These are phyloP conservation scores for Solea senegalensis DNA, from an alignment of 2,113 vertebrate species.

Conservation along the genomic window DNA sequence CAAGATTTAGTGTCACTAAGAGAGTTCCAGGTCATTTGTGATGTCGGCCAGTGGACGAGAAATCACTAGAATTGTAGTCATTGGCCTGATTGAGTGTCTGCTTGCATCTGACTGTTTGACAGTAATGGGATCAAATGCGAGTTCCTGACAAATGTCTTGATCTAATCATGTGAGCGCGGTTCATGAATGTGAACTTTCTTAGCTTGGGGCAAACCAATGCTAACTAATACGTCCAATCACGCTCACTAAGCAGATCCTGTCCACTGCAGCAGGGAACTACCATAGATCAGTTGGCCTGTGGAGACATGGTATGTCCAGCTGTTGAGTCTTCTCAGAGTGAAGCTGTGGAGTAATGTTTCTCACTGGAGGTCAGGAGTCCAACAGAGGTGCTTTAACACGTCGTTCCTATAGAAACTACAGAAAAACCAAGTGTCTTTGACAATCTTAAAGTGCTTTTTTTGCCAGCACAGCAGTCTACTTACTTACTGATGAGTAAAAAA, in stretches of 20 bases:
- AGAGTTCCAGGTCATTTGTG: too few species aligned
- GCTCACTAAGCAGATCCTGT: not conserved
- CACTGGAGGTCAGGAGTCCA: not conserved
- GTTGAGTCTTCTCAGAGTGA: conserved; percentile 42
- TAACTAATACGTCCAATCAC: not conserved
- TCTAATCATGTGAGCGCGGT: conserved; percentile 20
- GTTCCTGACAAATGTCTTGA: conserved; percentile 12
- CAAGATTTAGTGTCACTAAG: too few species aligned
- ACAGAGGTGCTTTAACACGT: not conserved
- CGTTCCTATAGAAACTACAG: not conserved
- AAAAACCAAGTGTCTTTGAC: too few species aligned
- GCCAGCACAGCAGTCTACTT: too few species aligned
- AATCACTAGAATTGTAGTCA: too few species aligned
- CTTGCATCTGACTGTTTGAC: conserved; percentile 4
- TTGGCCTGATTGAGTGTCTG: too few species aligned
- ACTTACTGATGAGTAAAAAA: conserved; percentile 23
- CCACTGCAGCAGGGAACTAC: not conserved
- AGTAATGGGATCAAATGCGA: conserved; percentile 35
- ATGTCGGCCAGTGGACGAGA: too few species aligned
- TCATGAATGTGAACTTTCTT: not conserved
- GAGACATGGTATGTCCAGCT: conserved; percentile 54
- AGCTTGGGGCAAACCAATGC: not conserved
- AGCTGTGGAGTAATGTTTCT: conserved; percentile 18
- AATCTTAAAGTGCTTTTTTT: not conserved
- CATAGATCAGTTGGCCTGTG: conserved; percentile 40